These are phyloP conservation scores for Alsophila aescularia DNA, from an alignment of 2,888 invertebrate species.

Conservation along the genomic window DNA sequence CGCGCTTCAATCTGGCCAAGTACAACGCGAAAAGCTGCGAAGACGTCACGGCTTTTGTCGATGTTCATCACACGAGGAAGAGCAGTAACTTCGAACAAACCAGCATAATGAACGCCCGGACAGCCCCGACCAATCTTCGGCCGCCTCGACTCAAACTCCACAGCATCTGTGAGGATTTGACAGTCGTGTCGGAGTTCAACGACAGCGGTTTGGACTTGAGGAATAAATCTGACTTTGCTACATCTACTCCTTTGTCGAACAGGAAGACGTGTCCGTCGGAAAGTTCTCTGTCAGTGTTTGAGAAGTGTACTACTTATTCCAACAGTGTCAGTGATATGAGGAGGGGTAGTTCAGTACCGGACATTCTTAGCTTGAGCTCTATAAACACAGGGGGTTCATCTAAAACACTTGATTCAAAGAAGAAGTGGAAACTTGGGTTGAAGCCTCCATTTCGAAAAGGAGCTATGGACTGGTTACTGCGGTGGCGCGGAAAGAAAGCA, in stretches of 20 bases:
- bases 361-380: constrained; percentile 64
- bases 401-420: constrained; percentile 66
- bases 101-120: constrained; percentile 72
- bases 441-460: constrained; percentile 72
- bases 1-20: constrained; percentile 60
- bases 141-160: constrained; percentile 57
- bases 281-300: constrained; percentile 67
- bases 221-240: constrained; percentile 58
- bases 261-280: constrained; percentile 66
- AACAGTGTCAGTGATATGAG: constrained; percentile 62
- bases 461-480: constrained; percentile 72
- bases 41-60: constrained; percentile 72
- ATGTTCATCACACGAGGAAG: constrained; percentile 63
- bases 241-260: constrained; percentile 72
- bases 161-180: constrained; percentile 66
- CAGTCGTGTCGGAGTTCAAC: constrained; percentile 52
- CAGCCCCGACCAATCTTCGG: constrained; percentile 45
- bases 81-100: constrained; percentile 73
- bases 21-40: constrained; percentile 76
- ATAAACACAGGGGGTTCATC: constrained; percentile 52
- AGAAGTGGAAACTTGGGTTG: constrained; percentile 65
- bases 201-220: constrained; percentile 69
- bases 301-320: constrained; percentile 63
- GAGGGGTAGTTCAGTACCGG: constrained; percentile 72
- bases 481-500: constrained; percentile 74